These are phyloP conservation scores for Protobothrops flavoviridis DNA, from an alignment of 2,113 vertebrate genomes.

Conservation along the genomic window DNA sequence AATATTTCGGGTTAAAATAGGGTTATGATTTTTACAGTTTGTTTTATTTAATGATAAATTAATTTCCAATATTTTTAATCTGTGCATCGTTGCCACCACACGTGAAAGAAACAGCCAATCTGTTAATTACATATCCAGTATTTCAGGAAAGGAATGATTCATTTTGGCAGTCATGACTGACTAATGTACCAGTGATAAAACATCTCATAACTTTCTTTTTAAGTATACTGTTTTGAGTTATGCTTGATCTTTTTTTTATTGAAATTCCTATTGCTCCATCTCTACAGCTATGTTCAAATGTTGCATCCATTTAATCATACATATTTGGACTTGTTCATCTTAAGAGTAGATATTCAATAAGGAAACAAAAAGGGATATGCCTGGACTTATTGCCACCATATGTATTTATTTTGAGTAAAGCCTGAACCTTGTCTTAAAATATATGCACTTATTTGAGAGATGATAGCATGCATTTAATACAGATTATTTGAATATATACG, in stretches of 20 bases:
- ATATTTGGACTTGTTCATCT: background rate
- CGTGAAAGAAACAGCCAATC: background rate
- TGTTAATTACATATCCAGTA: background rate
- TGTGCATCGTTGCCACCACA: background rate
- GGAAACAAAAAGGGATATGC: background rate
- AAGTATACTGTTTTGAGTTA: background rate
- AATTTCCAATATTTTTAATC: background rate
- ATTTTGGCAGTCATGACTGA: background rate
- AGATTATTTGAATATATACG: constrained; percentile 33
- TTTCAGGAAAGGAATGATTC: background rate
- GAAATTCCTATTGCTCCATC: background rate
- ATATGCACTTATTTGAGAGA: constrained; percentile 37
- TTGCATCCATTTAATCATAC: background rate
- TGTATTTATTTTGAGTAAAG: constrained; percentile 52
- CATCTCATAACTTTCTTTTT: background rate
- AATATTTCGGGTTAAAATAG: background rate
- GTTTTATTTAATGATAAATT: background rate
- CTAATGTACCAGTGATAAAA: background rate
- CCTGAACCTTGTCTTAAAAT: constrained; percentile 36
- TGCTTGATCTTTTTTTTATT: background rate
- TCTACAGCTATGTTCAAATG: background rate
- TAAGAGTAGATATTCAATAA: background rate
- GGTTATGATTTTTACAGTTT: background rate
- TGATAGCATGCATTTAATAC: constrained; percentile 14
- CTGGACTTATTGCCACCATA: constrained; percentile 25